Base-by-base conservation (phyloP, 2,797 vertebrate species). In the Cottoperca gobio region DNA sequence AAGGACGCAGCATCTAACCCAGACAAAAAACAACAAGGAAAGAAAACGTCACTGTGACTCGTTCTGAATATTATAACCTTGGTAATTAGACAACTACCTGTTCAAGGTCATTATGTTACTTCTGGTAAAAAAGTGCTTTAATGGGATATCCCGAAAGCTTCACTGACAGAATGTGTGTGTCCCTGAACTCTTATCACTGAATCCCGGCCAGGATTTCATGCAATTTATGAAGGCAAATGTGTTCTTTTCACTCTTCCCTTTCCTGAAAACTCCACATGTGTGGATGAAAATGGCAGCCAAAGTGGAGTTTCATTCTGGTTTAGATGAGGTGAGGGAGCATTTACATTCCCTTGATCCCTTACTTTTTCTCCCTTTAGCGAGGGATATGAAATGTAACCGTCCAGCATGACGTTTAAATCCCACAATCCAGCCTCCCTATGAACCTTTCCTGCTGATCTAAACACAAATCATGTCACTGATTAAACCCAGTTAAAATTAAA, bases 331-430 rank as follows among this genome's bases (percentile, higher is more conserved):
- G 78, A 77, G 83, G 83, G 79, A 90, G 76, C 83, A 90, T 93
- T 91, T 89, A 85, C 82, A 90, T 92, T 87, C 83, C 85, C 86
- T 91, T 86, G 78, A 88, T 90, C 86, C 80, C 82, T 71, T 70
- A 65, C 79, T 85, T 77, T 73, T 73, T 53, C 62, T 79, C 35
- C 77, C 81, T 85, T 91, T 82, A 84, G 77, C 70, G 71, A 63
- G 19, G 79, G 68, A 76, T 84, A 80, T 83, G 76, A 89, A 88
- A 89, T 61, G 21, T 58, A 83, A 75, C 85, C 85, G 77, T 76
- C 72, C 81, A 68, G 78, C 81, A 63, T 86, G 83, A 78, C 67
- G 64, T 84, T 78, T 60, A 78, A 87, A 91, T 85, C 78, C 72
- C 64, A 45, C 70, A 82, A 84, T 71, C 74, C 81, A 67, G 65